These are phyloP conservation scores for Microtus oregoni DNA, from an alignment of 2,113 vertebrate genomes.

Conservation along the genomic window DNA sequence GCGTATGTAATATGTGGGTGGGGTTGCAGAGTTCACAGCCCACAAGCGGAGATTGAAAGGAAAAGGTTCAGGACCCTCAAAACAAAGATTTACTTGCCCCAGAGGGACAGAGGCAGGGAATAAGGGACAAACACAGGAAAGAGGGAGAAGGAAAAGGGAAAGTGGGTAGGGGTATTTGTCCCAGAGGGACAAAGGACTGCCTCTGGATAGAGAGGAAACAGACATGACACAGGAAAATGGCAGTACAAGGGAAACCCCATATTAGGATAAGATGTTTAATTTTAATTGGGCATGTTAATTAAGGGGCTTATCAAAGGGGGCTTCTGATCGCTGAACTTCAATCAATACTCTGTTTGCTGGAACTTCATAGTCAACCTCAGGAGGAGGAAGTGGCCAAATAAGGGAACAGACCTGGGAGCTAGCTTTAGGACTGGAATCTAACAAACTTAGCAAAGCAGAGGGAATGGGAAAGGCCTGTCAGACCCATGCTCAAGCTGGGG, in stretches of 20 bases:
- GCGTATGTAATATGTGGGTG: not conserved
- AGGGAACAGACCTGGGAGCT: not conserved
- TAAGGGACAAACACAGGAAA: not conserved
- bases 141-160: not conserved
- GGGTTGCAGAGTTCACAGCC: not conserved
- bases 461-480: not conserved
- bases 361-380: not conserved
- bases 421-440: not conserved
- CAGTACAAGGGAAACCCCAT: not conserved
- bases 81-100: not conserved
- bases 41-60: not conserved
- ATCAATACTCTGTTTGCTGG: not conserved
- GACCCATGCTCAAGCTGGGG: not conserved
- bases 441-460: not conserved
- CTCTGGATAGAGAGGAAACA: not conserved
- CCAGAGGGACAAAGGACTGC: not conserved
- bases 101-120: not conserved
- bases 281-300: not conserved
- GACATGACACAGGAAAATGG: not conserved
- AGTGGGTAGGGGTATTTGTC: not conserved
- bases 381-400: not conserved
- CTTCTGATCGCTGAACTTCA: not conserved
- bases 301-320: not conserved
- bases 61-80: not conserved
- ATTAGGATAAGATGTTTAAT: not conserved